phyloP scores from a whole-genome alignment of 2,113 vertebrate genomes.

The Aphelocoma coerulescens region DNA sequence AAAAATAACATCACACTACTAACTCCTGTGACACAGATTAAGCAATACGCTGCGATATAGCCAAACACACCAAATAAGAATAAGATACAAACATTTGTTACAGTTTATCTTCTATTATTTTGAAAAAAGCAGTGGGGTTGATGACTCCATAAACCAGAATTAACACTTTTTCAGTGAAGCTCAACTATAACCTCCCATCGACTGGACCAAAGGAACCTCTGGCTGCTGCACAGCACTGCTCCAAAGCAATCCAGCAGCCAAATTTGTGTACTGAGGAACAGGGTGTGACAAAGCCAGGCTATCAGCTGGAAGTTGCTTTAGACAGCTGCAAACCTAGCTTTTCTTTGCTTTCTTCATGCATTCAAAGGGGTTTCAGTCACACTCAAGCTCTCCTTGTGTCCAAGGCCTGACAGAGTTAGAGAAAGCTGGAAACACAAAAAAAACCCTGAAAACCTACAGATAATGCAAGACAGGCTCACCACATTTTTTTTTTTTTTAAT shows the following conservation, averaged over 20 bases:
- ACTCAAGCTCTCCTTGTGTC: neutral
- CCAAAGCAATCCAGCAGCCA: neutral
- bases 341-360: neutral
- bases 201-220: neutral
- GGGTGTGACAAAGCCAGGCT: neutral
- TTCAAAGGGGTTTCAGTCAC: neutral
- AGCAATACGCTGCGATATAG: neutral
- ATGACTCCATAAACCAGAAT: neutral
- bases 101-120: neutral
- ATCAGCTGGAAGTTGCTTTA: neutral
- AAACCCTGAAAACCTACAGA: neutral
- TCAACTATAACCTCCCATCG: neutral
- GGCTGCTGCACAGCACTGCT: neutral
- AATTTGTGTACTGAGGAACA: neutral
- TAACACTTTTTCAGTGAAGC: neutral
- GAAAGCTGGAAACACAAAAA: neutral
- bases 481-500: neutral
- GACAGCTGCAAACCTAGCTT: neutral
- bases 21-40: neutral
- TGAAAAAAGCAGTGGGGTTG: neutral
- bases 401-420: neutral
- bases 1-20: neutral
- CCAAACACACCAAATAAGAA: neutral
- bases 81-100: neutral
- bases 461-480: neutral